phyloP scores from a whole-genome alignment of 2,888 invertebrate species.

The Arge pagana region DNA sequence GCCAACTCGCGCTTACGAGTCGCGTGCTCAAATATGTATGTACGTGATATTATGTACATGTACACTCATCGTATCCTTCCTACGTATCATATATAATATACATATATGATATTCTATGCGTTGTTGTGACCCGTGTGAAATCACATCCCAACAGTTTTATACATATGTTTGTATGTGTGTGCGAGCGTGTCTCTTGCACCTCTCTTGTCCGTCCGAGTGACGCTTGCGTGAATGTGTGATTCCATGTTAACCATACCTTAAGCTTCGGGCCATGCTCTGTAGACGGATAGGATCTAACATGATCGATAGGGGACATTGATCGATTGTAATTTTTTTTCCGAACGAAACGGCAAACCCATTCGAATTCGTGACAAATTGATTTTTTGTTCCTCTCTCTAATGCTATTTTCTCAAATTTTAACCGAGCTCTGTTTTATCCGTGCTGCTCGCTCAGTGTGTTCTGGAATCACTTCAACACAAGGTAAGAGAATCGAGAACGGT shows the following conservation, averaged over 20 bases:
- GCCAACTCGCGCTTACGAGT: no score
- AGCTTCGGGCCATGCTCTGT: slow-evolving; percentile 19
- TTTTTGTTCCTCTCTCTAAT: slow-evolving; percentile 33
- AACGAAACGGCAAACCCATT: no score
- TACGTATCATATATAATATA: slow-evolving; percentile 14
- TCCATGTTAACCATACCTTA: slow-evolving; percentile 24
- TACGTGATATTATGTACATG: slow-evolving; percentile 2
- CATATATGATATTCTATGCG: slow-evolving; percentile 60
- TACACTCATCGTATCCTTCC: slow-evolving; percentile 18
- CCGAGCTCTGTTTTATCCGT: slow-evolving; percentile 71
- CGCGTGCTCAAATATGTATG: neutral
- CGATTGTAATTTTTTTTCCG: neutral
- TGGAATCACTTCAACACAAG: slow-evolving; percentile 99
- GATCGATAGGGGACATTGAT: slow-evolving; percentile 1
- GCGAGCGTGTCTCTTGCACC: slow-evolving; percentile 56
- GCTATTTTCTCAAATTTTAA: slow-evolving; percentile 44
- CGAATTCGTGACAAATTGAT: neutral
- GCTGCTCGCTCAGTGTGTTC: slow-evolving; percentile 91
- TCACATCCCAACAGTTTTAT: slow-evolving; percentile 61
- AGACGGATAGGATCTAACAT: slow-evolving; percentile 1
- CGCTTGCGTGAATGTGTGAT: slow-evolving; percentile 52
- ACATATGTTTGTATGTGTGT: slow-evolving; percentile 58
- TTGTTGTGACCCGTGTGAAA: slow-evolving; percentile 83
- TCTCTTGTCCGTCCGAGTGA: slow-evolving; percentile 52
- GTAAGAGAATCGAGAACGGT: slow-evolving; percentile 69